These are phyloP conservation scores for Muntiacus muntjak DNA, from an alignment of 2,113 vertebrate species.

Conservation along the genomic window DNA sequence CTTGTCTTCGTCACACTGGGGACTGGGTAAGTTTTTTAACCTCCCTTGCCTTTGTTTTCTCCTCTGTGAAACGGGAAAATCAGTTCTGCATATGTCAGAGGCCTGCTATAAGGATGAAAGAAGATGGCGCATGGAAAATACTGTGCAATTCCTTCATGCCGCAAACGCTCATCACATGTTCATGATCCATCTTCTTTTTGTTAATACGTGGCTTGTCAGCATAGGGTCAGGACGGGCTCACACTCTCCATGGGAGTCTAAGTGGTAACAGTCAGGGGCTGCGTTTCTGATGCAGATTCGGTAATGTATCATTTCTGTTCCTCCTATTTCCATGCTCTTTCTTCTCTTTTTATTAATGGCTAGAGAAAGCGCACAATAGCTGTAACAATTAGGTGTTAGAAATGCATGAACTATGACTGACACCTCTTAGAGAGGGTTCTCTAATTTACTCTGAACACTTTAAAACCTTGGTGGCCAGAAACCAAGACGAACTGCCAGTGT, in stretches of 20 bases:
- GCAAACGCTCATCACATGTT: too few relatives aligned
- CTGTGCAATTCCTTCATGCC: accelerated
- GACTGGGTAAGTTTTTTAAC: neutral
- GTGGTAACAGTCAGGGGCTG: neutral
- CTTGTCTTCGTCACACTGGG: neutral
- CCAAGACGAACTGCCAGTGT: neutral
- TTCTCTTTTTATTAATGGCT: neutral
- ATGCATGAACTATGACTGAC: neutral
- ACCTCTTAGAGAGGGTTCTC: neutral
- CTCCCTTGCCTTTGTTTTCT: neutral
- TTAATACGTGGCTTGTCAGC: neutral
- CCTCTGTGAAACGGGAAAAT: neutral
- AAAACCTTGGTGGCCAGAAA: neutral
- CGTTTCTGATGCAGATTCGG: accelerated
- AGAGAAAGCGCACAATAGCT: neutral
- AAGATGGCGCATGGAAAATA: neutral
- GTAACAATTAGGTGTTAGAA: neutral
- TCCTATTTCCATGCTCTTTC: neutral
- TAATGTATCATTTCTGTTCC: neutral
- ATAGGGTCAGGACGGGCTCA: neutral
- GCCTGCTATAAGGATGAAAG: neutral
- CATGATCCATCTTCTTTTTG: accelerated
- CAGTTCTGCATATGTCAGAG: too few relatives aligned
- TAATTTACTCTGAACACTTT: neutral
- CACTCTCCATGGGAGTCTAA: neutral